Conservation (phyloP, 2,888 invertebrate species). For the Liodrosophila aerea region DNA sequence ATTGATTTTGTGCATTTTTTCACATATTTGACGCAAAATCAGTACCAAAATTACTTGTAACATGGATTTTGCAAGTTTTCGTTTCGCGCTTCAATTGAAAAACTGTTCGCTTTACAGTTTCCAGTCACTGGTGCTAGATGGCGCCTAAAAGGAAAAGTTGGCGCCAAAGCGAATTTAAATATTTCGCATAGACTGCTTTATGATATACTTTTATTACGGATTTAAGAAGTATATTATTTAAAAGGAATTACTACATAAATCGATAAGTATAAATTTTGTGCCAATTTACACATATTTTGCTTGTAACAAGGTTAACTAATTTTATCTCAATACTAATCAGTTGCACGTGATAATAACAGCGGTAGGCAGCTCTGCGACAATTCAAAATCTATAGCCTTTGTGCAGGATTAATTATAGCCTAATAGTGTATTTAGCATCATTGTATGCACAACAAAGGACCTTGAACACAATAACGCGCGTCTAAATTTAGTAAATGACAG, state of each 20-base stretch:
- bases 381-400: constrained; percentile 23
- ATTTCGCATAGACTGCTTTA: no score
- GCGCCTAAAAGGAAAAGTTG: no score
- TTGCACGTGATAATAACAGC: constrained; percentile 42
- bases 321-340: no score
- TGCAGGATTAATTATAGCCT: constrained; percentile 42
- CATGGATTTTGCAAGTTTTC: no score
- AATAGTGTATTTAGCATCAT: constrained; percentile 13
- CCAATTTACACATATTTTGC: background rate
- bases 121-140: no score
- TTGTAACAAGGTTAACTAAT: no score
- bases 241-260: background rate
- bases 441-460: constrained; percentile 18
- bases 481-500: constrained; percentile 36
- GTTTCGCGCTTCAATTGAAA: no score
- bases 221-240: background rate
- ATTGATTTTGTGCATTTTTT: no score
- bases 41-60: no score
- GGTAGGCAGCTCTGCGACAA: constrained; percentile 29
- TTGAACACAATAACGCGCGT: constrained; percentile 26
- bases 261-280: background rate
- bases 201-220: no score
- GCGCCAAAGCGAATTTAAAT: background rate
- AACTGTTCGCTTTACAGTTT: no score
- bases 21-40: no score